These are phyloP conservation scores for Hippasteria phrygiana DNA, from an alignment of 53 echinoderm and acorn worm genomes.

Conservation along the genomic window DNA sequence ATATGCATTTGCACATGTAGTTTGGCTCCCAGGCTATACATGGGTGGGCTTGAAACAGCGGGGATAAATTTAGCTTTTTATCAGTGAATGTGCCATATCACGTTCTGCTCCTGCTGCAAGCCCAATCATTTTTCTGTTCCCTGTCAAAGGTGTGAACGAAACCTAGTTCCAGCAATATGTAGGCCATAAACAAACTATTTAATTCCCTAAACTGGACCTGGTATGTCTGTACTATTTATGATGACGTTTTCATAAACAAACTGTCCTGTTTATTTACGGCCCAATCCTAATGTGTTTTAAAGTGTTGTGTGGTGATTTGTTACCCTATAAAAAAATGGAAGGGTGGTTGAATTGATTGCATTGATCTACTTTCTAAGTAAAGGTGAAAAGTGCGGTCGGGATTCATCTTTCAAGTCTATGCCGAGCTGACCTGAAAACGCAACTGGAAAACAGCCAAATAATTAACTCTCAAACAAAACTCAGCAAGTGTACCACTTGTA, in stretches of 20 bases:
- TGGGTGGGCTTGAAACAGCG: conserved; percentile 61
- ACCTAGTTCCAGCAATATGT: conserved; percentile 47
- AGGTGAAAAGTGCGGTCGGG: conserved; percentile 27
- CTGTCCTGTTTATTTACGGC: conserved; percentile 66
- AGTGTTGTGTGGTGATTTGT: conserved; percentile 61
- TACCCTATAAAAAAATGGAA: conserved; percentile 41
- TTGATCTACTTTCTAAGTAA: conserved; percentile 36
- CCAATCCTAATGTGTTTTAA: conserved; percentile 60
- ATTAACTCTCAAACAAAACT: conserved; percentile 11
- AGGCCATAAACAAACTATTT: conserved; percentile 60
- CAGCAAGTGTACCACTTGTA: not conserved
- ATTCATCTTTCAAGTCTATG: not conserved
- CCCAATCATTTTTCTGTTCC: conserved; percentile 29
- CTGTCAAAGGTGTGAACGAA: conserved; percentile 52
- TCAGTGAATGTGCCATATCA: conserved; percentile 60
- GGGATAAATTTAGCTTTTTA: conserved; percentile 68
- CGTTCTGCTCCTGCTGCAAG: conserved; percentile 41
- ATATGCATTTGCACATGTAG: not conserved
- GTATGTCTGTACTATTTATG: conserved; percentile 53
- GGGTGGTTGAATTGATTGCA: conserved; percentile 30
- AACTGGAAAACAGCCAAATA: not conserved
- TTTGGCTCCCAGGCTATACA: conserved; percentile 49
- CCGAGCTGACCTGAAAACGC: not conserved
- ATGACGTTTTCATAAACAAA: conserved; percentile 60
- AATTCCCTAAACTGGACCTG: conserved; percentile 29